These are phyloP conservation scores for Steinernema feltiae DNA, from an alignment of 1,140 invertebrate genomes.

Conservation along the genomic window DNA sequence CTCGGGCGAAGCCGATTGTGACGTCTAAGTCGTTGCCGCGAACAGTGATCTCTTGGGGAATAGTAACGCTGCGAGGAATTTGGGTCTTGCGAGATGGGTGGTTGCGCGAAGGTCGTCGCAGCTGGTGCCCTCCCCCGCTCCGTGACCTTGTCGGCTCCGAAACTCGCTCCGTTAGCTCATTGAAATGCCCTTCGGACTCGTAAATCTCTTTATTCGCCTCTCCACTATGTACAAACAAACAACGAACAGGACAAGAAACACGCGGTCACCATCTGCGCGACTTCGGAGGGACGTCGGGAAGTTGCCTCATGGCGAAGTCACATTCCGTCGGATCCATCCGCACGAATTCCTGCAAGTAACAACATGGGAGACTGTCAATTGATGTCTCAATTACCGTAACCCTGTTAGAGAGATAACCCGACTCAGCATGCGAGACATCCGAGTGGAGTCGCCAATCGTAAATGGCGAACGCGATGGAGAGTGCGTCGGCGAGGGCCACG, in stretches of 20 bases:
- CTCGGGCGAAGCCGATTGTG: neutral
- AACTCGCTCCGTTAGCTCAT: neutral
- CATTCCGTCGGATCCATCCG: neutral
- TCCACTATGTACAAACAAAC: neutral
- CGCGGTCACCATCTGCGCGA: neutral
- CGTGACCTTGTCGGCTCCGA: neutral
- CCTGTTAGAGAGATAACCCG: neutral
- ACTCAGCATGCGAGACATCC: neutral
- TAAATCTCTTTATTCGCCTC: constrained; percentile 6
- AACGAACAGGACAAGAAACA: too few relatives aligned
- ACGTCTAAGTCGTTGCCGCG: neutral
- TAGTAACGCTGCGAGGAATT: neutral
- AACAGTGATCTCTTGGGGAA: neutral
- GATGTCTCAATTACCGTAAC: constrained; percentile 2
- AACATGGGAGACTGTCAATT: neutral
- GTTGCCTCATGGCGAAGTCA: constrained; percentile 20
- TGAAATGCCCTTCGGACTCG: neutral
- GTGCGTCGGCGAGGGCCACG: constrained; percentile 20
- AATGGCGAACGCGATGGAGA: constrained; percentile 24
- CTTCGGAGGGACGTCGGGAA: constrained; percentile 24
- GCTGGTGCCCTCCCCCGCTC: neutral
- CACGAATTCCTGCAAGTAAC: neutral
- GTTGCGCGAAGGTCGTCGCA: neutral
- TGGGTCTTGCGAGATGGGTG: neutral
- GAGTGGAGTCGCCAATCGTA: neutral